Percentiles rank a stretch among this genome's conserved stretches.
These are phyloP conservation scores for Hetaerina titia DNA, from an alignment of 2,888 invertebrate species.

Conservation along the genomic window DNA sequence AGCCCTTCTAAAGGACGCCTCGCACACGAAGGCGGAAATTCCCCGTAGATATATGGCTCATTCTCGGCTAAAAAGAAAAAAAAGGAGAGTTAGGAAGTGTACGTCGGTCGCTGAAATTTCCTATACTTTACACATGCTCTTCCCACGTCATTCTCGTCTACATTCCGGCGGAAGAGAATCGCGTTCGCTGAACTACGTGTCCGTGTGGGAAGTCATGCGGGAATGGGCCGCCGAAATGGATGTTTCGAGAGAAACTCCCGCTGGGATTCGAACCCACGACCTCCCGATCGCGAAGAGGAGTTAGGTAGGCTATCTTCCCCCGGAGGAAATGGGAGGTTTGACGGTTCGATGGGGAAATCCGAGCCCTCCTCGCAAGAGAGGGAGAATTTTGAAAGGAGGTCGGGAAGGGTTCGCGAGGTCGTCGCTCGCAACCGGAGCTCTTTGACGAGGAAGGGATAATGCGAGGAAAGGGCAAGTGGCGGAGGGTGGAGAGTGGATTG, in stretches of 20 bases:
- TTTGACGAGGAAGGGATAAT: neutral
- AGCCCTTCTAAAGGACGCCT: too few relatives aligned
- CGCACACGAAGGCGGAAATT: too few relatives aligned
- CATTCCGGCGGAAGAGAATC: neutral
- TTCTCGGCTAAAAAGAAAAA: neutral
- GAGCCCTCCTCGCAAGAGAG: neutral
- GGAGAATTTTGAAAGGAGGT: neutral
- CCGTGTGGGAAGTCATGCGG: neutral
- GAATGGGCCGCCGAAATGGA: neutral
- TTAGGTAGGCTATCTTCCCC: neutral
- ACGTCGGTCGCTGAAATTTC: neutral
- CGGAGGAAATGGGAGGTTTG: neutral
- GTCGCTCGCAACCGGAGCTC: neutral
- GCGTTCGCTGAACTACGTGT: neutral
- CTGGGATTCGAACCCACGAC: conserved; percentile 26
- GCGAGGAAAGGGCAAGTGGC: too few relatives aligned
- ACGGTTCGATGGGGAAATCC: neutral
- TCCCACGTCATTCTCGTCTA: too few relatives aligned
- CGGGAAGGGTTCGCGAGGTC: neutral
- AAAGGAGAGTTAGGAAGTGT: neutral
- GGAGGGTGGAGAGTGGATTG: too few relatives aligned
- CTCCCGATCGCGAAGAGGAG: neutral
- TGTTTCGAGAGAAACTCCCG: neutral
- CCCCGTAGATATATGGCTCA: too few relatives aligned
- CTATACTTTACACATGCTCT: neutral